Base-by-base conservation (phyloP, 1,140 invertebrate species). In the Calosoma granatense region DNA sequence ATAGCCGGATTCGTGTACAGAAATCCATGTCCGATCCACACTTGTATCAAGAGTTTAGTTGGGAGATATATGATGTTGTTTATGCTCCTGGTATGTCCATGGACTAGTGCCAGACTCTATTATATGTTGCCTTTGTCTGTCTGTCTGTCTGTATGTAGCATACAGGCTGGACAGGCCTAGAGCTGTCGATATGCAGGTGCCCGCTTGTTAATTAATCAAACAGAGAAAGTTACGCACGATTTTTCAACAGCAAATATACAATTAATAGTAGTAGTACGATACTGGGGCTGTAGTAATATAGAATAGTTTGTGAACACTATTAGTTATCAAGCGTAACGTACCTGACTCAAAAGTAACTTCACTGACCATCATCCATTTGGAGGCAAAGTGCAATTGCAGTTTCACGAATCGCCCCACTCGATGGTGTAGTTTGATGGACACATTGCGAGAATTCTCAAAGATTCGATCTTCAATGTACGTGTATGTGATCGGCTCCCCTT, bases 331-430 rank as follows among this genome's bases (percentile, higher is more conserved):
- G 6, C 9, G 3, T 11, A 47, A 12, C 9, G 9, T 47, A 47
- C 41, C 75, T n/a, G 86, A 86, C 61, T 86, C 81, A 63, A 90
- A 90, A 2, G 80, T 81, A 56, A 94, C 78, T 75, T 95, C 92
- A 69, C 90, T 92, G 59, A 96, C 82, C 51, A 95, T 76, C 54
- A 96, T 83, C 91, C 91, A 94, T 65, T 85, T 83, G n/a, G 86
- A 77, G 36, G 85, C 83, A 67, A 92, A 92, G 63, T 79, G 82
- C 1, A 94, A 76, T 66, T 87, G 82, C 26, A 94, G 61, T 69
- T 86, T 88, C 43, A 94, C 78, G 65, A 83, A 89, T 63, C 79
- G 79, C 0, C 86, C 92, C 14, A 90, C 77, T 56, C 84, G 78
- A 64, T 88, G 83, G 60, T 86, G 78, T 2, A 94, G 74, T 47